Evolutionary conservation across 1,140 invertebrate species (phyloP), one percentile per base, ranked within the genome.

Genomic region (Drosophila kepulauana): DNA sequence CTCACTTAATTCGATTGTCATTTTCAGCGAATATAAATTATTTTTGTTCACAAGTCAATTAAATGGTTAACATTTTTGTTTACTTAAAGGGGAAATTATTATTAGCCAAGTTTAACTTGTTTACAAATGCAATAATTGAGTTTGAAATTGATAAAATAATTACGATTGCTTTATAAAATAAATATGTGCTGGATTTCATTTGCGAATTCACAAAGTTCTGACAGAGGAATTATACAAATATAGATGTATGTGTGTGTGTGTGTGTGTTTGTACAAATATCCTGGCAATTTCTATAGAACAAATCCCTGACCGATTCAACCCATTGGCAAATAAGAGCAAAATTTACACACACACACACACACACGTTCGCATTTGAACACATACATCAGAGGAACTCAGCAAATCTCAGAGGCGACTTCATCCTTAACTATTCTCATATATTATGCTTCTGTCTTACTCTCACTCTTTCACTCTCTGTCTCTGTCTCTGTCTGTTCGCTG

Each of bases 131-230:
- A 25, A 25, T 25, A 25, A 25, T 25, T 25, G 3, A 25, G 3
- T 25, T 25, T 25, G 20, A 25, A 67, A 49, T 16, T 48, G 48
- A 10, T 15, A 25, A 54, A 54, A 28, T 30, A 11, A 33, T 54
- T 54, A 35, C 10, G 11, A 41, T 10, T 41, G 38, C 38, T 67
- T 20, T 57, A 51, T 33, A 63, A 63, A 69, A 70, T 70, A 61
- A 51, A 71, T 56, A 41, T 43, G 46, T 41, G 45, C 2, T 66
- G 16, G 43, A 33, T 72, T 66, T 66, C 35, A 66, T 58, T 72
- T 72, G 33, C 62, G 51, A 61, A 51, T 20, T n/a, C 45, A 58
- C 28, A 35, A 43, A 30, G 43, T 28, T 35, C 43, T 33, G 2
- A 48, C 43, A 16, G 16, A 20, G 16, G 25, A 11, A 35, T 28